Conservation (phyloP, 2,113 vertebrate genomes). For the Dicentrarchus labrax region DNA sequence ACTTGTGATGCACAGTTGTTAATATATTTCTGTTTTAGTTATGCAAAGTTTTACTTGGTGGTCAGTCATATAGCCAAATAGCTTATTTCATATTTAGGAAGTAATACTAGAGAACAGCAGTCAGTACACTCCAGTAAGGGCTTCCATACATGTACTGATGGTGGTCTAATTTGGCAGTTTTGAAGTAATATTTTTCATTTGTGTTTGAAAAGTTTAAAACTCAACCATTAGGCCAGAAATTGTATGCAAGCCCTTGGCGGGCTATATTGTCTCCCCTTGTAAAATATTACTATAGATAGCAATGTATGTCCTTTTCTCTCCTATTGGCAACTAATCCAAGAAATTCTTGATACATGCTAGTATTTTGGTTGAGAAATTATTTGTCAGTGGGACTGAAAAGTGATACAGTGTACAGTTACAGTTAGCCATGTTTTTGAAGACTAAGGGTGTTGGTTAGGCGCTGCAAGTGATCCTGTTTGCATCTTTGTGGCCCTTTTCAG, state of each 20-base stretch:
- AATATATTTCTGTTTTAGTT: slow-evolving; percentile 5
- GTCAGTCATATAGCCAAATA: background rate
- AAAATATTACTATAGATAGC: background rate
- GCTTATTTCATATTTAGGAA: background rate
- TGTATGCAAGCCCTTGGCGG: slow-evolving; percentile 7
- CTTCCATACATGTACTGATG: background rate
- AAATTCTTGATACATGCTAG: background rate
- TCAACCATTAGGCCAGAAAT: background rate
- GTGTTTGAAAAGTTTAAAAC: slow-evolving; percentile 1
- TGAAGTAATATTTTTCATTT: slow-evolving; percentile 1
- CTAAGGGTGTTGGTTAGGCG: slow-evolving; percentile 1
- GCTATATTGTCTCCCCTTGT: background rate
- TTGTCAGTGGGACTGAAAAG: slow-evolving; percentile 1
- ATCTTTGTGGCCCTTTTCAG: background rate
- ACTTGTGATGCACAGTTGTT: background rate
- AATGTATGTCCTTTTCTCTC: slow-evolving; percentile 14
- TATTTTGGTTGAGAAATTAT: slow-evolving; percentile 1
- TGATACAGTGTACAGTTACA: background rate
- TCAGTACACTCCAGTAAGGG: slow-evolving; percentile 1
- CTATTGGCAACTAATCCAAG: background rate
- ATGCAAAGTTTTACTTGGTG: background rate
- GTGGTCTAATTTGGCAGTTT: background rate
- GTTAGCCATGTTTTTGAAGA: background rate
- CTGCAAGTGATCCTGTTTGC: slow-evolving; percentile 13
- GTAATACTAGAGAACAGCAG: background rate